A percentile compares a stretch with the other conserved stretches of the same genome.
Evolutionary conservation across 2,113 vertebrate species (phyloP).

Genomic region (Apodemus speciosus): DNA sequence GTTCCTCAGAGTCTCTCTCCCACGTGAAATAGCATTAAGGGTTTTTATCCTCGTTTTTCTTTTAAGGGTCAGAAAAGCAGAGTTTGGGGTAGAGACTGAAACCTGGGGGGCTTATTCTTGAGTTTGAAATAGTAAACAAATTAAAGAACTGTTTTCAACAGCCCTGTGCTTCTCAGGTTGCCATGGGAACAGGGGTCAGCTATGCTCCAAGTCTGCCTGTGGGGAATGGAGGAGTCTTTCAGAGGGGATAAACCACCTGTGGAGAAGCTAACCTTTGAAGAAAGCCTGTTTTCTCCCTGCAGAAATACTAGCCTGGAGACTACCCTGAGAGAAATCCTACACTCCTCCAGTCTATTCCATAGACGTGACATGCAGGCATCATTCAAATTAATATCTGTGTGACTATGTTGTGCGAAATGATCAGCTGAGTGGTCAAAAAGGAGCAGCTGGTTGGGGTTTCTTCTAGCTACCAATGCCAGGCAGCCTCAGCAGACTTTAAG

Average conservation of each 20-base stretch:
- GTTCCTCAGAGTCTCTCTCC: not conserved
- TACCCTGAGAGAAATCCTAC: not conserved
- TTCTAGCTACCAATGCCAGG: not conserved
- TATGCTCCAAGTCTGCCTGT: not conserved
- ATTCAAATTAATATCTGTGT: not conserved
- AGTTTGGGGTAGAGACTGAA: not conserved
- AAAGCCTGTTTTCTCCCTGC: not conserved
- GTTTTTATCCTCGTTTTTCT: not conserved
- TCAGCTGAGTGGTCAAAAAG: not conserved
- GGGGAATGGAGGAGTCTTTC: not conserved
- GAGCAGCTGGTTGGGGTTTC: not conserved
- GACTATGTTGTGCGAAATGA: constrained; percentile 51
- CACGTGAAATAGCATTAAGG: not conserved
- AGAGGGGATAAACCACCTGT: not conserved
- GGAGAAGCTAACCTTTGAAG: not conserved
- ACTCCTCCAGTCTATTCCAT: not conserved
- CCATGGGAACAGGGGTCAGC: not conserved
- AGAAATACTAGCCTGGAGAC: not conserved
- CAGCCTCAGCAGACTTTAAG: constrained; percentile 2
- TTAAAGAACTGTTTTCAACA: not conserved
- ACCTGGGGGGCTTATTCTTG: not conserved
- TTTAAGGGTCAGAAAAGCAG: not conserved
- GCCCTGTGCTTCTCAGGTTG: not conserved
- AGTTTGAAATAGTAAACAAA: constrained; percentile 25
- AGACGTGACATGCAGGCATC: not conserved